Evolutionary conservation across 2,888 invertebrate genomes (phyloP).

Genomic region (Sminthurinus aureus): DNA sequence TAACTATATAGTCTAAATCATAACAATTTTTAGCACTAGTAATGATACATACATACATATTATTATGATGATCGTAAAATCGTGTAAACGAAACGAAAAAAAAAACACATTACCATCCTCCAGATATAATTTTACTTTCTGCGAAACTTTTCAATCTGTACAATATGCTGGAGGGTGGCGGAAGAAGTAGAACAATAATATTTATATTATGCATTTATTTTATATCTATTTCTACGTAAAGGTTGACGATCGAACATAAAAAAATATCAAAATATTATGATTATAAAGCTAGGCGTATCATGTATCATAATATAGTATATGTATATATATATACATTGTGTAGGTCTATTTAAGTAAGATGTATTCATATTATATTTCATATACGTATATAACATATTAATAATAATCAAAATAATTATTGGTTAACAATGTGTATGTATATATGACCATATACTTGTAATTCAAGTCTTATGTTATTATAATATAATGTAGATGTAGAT

Average conservation of each 20-base stretch:
- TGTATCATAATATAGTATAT: not conserved
- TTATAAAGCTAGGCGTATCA: conserved; percentile 19
- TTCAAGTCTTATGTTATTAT: too few species aligned
- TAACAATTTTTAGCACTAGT: too few species aligned
- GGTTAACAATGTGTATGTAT: too few species aligned
- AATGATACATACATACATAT: not conserved
- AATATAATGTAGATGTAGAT: too few species aligned
- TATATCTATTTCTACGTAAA: not conserved
- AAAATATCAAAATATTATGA: conserved; percentile 36
- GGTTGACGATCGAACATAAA: conserved; percentile 34
- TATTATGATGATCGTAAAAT: not conserved
- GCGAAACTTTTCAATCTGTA: not conserved
- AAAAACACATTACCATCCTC: not conserved
- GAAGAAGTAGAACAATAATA: conserved; percentile 19
- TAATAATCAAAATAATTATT: too few species aligned
- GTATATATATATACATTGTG: not conserved
- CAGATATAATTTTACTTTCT: not conserved
- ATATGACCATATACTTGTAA: too few species aligned
- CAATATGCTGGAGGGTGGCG: not conserved
- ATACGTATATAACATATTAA: too few species aligned
- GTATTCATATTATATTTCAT: too few species aligned
- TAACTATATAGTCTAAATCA: too few species aligned
- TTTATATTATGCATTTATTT: conserved; percentile 16
- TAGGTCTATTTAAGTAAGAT: too few species aligned
- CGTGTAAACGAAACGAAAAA: not conserved